These are phyloP conservation scores for Spondyliosoma cantharus DNA, from an alignment of 2,797 vertebrate genomes.

Conservation along the genomic window DNA sequence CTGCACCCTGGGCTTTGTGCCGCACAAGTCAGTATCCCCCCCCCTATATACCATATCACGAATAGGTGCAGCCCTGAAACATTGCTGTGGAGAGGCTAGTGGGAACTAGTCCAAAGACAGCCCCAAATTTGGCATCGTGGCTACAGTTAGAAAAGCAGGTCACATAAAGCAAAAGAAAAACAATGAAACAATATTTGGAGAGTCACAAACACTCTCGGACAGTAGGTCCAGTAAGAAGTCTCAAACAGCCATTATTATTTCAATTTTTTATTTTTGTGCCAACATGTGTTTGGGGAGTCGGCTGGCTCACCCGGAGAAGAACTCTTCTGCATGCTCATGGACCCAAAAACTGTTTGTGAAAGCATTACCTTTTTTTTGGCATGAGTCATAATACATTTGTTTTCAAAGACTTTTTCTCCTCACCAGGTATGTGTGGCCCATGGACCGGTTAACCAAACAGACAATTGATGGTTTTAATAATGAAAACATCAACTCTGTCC, in stretches of 20 bases:
- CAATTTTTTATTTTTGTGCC: background rate
- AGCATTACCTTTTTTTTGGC: background rate
- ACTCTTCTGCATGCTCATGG: background rate
- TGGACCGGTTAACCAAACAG: background rate
- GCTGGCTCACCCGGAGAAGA: background rate
- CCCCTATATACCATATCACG: no score
- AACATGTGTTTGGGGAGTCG: background rate
- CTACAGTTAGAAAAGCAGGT: constrained; percentile 1
- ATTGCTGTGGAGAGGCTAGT: no score
- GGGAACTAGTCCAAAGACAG: background rate
- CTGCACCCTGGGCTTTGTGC: no score
- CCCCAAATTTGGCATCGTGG: background rate
- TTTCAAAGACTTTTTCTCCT: background rate
- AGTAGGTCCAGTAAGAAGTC: constrained; percentile 6
- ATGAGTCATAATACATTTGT: background rate
- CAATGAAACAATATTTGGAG: no score
- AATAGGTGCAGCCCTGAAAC: no score
- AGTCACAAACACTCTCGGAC: no score
- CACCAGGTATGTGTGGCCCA: background rate
- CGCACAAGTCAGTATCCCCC: no score
- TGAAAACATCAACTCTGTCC: constrained; percentile 13
- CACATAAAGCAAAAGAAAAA: background rate
- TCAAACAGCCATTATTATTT: background rate
- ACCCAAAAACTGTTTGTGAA: background rate
- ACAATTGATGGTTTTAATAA: background rate